A percentile compares a stretch with the other conserved stretches of the same genome.
Conservation (phyloP, 2,888 invertebrate genomes). For the Augiades crinisus region DNA sequence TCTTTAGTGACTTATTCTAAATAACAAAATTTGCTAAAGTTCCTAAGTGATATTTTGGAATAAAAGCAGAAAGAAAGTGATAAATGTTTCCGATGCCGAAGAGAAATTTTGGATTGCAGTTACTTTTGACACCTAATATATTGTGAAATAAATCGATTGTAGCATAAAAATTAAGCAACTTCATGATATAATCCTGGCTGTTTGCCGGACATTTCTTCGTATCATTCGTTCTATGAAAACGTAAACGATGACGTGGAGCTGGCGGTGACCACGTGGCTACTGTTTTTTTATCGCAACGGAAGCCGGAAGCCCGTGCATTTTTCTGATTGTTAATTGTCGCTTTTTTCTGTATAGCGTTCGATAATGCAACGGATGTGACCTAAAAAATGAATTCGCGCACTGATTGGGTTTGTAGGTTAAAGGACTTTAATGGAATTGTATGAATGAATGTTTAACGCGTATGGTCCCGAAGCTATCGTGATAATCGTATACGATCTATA, state of each 20-base stretch:
- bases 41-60: no score
- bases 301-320: constrained; percentile 10
- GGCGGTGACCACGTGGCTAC: neutral
- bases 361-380: constrained; percentile 11
- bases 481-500: no score
- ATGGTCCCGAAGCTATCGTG: no score
- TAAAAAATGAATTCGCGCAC: constrained; percentile 5
- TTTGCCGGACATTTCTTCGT: neutral
- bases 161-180: no score
- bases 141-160: no score
- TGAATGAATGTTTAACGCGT: neutral
- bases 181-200: no score
- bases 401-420: neutral
- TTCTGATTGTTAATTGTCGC: neutral
- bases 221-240: neutral
- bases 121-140: no score
- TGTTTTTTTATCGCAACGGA: neutral
- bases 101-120: no score
- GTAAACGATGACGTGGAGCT: constrained; percentile 4
- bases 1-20: no score
- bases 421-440: neutral
- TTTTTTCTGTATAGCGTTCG: neutral
- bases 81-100: no score
- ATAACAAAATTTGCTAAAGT: no score
- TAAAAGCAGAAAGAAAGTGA: no score